phyloP scores from a whole-genome alignment of 2,797 vertebrate species.

The Hafferia zeledoni region DNA sequence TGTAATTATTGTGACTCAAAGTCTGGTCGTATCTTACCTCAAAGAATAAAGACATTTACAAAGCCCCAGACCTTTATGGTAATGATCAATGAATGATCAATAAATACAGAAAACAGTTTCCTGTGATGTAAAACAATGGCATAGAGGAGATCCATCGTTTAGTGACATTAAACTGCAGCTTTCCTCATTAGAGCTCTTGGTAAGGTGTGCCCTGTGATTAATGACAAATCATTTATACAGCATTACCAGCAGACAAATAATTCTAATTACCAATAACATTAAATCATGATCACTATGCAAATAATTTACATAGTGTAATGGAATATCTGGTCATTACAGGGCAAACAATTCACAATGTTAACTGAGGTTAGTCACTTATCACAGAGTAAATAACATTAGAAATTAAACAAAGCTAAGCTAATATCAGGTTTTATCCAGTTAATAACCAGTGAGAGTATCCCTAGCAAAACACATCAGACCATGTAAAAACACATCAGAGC shows the following conservation, averaged over 20 bases:
- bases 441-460: background rate
- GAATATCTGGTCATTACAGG: slow-evolving; percentile 67
- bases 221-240: slow-evolving; percentile 43
- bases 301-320: slow-evolving; percentile 72
- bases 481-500: slow-evolving; percentile 18
- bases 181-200: slow-evolving; percentile 31
- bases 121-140: background rate
- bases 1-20: background rate
- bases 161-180: background rate
- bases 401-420: slow-evolving; percentile 66
- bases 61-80: background rate
- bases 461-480: slow-evolving; percentile 22
- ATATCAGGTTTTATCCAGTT: slow-evolving; percentile 61
- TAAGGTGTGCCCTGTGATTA: slow-evolving; percentile 56
- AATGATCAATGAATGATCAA: background rate
- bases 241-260: slow-evolving; percentile 66
- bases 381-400: slow-evolving; percentile 68
- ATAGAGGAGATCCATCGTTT: background rate
- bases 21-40: background rate
- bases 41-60: background rate
- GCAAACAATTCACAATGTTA: slow-evolving; percentile 66
- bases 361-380: slow-evolving; percentile 66
- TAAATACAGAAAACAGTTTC: background rate
- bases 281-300: slow-evolving; percentile 70
- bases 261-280: slow-evolving; percentile 67